phyloP scores from a whole-genome alignment of 2,797 vertebrate genomes.

The Onychomys arenicola region DNA sequence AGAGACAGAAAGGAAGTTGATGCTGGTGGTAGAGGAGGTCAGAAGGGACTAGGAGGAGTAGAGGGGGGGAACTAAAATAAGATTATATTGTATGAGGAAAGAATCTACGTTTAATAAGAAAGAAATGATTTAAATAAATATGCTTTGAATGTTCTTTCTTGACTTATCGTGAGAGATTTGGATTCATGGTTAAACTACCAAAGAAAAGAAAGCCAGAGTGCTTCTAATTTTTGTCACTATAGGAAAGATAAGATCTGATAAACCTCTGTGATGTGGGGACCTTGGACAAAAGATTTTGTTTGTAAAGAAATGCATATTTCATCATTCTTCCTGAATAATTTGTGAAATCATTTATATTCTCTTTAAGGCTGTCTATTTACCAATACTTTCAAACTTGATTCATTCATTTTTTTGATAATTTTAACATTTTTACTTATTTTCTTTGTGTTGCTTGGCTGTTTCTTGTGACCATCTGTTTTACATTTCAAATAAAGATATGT shows the following conservation, averaged over 20 bases:
- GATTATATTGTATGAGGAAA: not conserved
- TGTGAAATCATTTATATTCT: not conserved
- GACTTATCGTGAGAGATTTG: not conserved
- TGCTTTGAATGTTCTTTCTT: not conserved
- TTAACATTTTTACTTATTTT: not conserved
- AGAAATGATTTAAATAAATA: too few relatives aligned
- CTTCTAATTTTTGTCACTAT: not conserved
- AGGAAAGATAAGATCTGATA: not conserved
- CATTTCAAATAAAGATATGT: not conserved
- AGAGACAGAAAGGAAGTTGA: not conserved
- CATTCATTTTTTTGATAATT: not conserved
- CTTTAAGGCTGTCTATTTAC: too few relatives aligned
- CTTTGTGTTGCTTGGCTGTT: not conserved
- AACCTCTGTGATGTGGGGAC: not conserved
- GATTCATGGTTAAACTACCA: not conserved
- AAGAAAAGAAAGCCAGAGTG: not conserved
- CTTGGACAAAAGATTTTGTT: not conserved
- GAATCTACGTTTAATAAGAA: not conserved
- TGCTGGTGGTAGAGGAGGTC: not conserved
- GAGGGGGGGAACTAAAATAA: not conserved
- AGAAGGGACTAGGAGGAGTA: not conserved
- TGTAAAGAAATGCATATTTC: not conserved
- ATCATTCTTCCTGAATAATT: not conserved
- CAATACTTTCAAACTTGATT: constrained; percentile 8
- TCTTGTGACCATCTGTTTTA: not conserved